Evolutionary conservation across 2,797 vertebrate genomes (phyloP), one percentile per base, ranked within the genome.

Genomic region (Gephyroberyx darwinii): DNA sequence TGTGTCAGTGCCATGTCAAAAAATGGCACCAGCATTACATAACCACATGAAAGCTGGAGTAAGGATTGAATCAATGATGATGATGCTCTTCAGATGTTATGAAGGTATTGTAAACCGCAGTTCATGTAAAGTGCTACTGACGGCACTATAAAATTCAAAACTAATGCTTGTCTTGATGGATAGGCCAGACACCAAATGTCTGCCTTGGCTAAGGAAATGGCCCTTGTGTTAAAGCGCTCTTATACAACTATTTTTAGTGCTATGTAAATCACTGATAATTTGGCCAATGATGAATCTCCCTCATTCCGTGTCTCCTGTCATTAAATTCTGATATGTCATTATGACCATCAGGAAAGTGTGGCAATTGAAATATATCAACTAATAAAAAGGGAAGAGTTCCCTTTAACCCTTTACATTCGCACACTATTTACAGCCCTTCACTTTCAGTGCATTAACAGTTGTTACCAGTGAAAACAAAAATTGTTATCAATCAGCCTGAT

Each of bases 221-320:
- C 91, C 92, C 91, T 93, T 88, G 90, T 91, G 88, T 94, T 94
- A 94, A 94, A 93, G 90, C 91, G 91, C 90, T 93, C 90, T 94
- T 93, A 94, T 90, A 92, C 91, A 95, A 95, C 93, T 95, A 94
- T 95, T 94, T 94, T 95, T 95, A 94, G 94, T 93, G 93, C 92
- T 93, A 92, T 94, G 93, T 93, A 94, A 94, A 95, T 94, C 93
- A 94, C 87, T 75, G 87, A 91, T 92, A 89, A 92, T 93, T 93
- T 92, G 88, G 83, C 90, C 90, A 37, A 70, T 93, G 92, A 95
- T 91, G 87, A 88, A 94, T 90, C 86, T 69, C 74, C 41, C 63
- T 88, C 90, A 85, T 92, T 89, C 85, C 74, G 70, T 86, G 92
- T 93, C 90, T 94, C 93, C 94, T 94, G 93, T 94, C 94, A 91